These are phyloP conservation scores for Anhinga anhinga DNA, from an alignment of 2,113 vertebrate species.

Conservation along the genomic window DNA sequence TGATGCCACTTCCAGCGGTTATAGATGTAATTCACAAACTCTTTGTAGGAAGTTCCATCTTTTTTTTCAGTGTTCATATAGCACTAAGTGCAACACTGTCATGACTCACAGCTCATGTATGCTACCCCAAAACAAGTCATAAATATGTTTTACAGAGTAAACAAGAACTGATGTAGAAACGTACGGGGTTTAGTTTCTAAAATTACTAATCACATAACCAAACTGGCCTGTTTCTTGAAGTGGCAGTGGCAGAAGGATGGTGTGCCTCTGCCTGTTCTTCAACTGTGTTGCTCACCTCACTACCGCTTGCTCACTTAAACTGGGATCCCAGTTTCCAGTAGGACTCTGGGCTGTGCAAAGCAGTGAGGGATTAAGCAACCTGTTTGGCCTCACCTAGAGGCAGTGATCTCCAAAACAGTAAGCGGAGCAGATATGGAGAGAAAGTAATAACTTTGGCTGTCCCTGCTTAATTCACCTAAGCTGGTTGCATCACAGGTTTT, in stretches of 20 bases:
- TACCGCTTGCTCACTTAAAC: no score
- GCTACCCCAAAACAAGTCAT: not conserved
- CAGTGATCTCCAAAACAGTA: no score
- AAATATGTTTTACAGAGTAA: not conserved
- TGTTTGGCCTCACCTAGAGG: not conserved
- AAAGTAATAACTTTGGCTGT: not conserved
- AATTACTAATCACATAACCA: rapidly evolving
- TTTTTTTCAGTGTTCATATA: not conserved
- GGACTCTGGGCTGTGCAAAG: not conserved
- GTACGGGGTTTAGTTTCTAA: not conserved
- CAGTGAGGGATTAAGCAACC: not conserved
- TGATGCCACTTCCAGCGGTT: not conserved
- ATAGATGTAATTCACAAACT: not conserved
- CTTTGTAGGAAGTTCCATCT: not conserved
- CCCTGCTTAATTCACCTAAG: not conserved
- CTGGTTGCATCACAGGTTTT: not conserved
- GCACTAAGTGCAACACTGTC: not conserved
- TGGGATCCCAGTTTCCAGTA: not conserved
- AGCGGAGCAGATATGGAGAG: rapidly evolving
- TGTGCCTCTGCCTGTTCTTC: not conserved
- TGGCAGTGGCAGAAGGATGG: not conserved
- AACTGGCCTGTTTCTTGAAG: not conserved
- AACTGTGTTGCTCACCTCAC: not conserved
- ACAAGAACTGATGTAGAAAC: not conserved
- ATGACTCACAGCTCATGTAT: not conserved